A percentile compares a stretch with the other conserved stretches of the same genome.
phyloP scores from a whole-genome alignment of 2,888 invertebrate species.

The Neria commutata region DNA sequence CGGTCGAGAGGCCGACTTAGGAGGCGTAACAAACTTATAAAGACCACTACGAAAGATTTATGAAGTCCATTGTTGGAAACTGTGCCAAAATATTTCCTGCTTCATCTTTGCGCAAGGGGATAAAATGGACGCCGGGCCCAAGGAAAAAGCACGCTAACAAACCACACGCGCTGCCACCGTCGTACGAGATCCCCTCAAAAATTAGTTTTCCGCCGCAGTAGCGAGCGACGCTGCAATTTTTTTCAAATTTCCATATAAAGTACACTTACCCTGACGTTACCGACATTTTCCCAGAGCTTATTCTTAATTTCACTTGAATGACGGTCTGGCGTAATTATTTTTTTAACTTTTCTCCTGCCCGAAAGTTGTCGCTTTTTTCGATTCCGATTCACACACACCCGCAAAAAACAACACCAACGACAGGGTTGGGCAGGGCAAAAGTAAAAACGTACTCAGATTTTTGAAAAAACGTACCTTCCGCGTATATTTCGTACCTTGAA shows the following conservation, averaged over 20 bases:
- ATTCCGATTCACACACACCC: neutral
- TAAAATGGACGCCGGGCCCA: conserved; percentile 43
- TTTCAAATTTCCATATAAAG: no score
- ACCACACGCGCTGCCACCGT: neutral
- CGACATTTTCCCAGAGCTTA: conserved; percentile 44
- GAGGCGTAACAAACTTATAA: neutral
- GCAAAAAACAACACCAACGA: no score
- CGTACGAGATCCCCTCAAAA: conserved; percentile 45
- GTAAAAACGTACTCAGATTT: no score
- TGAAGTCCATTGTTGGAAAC: conserved; percentile 3
- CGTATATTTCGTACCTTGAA: neutral
- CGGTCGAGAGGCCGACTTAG: neutral
- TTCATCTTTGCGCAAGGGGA: neutral
- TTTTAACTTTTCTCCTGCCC: no score
- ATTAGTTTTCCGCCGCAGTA: no score
- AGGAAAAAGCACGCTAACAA: conserved; percentile 41
- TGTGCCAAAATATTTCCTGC: conserved; percentile 3
- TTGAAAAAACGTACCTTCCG: no score
- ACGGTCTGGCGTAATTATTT: no score
- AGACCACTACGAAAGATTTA: neutral
- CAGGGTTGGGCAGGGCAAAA: no score
- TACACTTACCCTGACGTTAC: conserved; percentile 48
- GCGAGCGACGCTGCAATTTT: neutral
- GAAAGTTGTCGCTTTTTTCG: no score
- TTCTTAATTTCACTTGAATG: no score